These are phyloP conservation scores for Oscheius sp. DNA, from an alignment of 2,888 invertebrate genomes.

Conservation along the genomic window DNA sequence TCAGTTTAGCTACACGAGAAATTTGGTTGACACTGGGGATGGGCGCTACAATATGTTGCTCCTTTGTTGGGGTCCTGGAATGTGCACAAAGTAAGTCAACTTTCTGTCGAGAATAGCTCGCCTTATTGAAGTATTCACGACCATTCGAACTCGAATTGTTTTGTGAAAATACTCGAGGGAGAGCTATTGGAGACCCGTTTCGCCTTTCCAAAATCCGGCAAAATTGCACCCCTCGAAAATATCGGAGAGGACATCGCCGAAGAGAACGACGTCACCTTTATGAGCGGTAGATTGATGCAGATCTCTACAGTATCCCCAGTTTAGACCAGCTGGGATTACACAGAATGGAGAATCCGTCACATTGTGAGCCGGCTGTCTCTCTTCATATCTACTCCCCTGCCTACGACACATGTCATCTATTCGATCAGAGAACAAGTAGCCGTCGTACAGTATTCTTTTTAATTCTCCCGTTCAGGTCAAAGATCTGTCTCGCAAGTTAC, in stretches of 20 bases:
- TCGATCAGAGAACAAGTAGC: constrained; percentile 87
- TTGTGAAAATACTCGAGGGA: constrained; percentile 90
- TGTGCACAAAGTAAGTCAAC: constrained; percentile 78
- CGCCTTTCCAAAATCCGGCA: constrained; percentile 81
- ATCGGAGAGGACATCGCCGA: constrained; percentile 80
- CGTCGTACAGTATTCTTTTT: background rate
- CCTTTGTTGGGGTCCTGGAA: constrained; percentile 93
- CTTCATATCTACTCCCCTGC: constrained; percentile 95
- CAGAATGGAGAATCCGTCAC: constrained; percentile 91
- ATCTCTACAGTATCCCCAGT: constrained; percentile 13
- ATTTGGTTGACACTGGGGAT: constrained; percentile 77
- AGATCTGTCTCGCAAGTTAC: constrained; percentile 80
- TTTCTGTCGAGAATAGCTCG: background rate
- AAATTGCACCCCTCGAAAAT: constrained; percentile 79
- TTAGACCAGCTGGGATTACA: constrained; percentile 92
- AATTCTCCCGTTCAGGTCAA: constrained; percentile 23
- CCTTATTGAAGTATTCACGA: constrained; percentile 94
- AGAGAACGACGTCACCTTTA: constrained; percentile 88
- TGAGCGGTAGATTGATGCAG: constrained; percentile 93
- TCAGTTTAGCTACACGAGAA: constrained; percentile 87
- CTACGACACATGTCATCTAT: constrained; percentile 86
- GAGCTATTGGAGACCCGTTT: constrained; percentile 84
- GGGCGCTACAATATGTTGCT: constrained; percentile 96
- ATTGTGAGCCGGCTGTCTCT: constrained; percentile 87
- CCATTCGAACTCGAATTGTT: constrained; percentile 94